These are phyloP conservation scores for Apocrypta bakeri DNA, from an alignment of 1,140 invertebrate genomes.

Conservation along the genomic window DNA sequence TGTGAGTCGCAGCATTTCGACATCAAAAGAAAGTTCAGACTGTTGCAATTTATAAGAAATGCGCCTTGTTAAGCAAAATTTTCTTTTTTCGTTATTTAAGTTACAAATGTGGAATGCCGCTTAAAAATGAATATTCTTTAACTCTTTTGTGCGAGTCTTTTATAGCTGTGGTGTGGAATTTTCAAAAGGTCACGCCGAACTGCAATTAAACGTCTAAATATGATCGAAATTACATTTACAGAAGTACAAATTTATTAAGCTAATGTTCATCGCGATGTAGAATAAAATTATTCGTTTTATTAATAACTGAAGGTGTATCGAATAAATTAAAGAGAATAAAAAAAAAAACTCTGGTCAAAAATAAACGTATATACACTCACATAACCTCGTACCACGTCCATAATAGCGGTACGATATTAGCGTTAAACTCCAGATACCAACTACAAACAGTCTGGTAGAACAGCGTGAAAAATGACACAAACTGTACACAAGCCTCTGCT, in stretches of 20 bases:
- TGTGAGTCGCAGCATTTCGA: not conserved
- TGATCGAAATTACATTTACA: not conserved
- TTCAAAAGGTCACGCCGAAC: not conserved
- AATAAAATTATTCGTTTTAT: not conserved
- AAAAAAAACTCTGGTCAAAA: not conserved
- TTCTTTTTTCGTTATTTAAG: too few species aligned
- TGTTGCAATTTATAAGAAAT: not conserved
- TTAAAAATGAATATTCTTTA: not conserved
- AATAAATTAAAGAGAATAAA: not conserved
- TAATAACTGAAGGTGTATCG: too few species aligned
- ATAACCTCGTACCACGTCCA: conserved; percentile 69
- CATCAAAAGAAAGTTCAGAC: not conserved
- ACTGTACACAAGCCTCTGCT: not conserved
- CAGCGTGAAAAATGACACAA: not conserved
- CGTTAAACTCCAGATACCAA: not conserved
- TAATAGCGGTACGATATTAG: conserved; percentile 46
- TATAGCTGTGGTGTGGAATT: not conserved
- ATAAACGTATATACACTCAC: conserved; percentile 61
- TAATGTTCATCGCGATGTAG: not conserved
- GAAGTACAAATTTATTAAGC: not conserved
- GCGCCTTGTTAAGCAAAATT: not conserved
- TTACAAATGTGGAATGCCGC: too few species aligned
- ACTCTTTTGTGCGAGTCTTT: not conserved
- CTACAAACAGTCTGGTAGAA: not conserved
- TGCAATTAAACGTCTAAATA: not conserved